Evolutionary conservation across 2,113 vertebrate species (phyloP), one percentile per base, ranked within the genome.

Genomic region (Mirza zaza): DNA sequence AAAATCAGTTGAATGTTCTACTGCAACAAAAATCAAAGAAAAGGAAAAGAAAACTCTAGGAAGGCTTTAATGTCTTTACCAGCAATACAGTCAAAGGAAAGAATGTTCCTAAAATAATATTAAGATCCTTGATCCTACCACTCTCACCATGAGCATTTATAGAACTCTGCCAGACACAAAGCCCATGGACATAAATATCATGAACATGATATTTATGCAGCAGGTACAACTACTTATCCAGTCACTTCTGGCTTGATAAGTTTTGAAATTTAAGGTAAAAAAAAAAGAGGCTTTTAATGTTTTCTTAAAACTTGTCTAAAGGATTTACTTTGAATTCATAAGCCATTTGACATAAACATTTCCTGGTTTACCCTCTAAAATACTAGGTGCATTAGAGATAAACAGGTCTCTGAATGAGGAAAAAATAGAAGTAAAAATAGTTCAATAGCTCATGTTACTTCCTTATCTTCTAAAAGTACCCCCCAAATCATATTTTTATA

Each of bases 301-400:
- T 86, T 92, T 85, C 42, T 77, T 87, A 52, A 94, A 63, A 71
- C 34, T 42, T 67, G 14, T 76, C 50, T 76, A 39, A 91, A 96
- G 13, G 13, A 94, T 63, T 88, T 73, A 63, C 55, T 80, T 71
- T 79, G 34, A 87, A n/a, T 6, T 21, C n/a, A 9, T 9, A 81
- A 68, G 63, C 75, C 65, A 73, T 45, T 76, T n/a, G 36, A 91
- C 42, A 87, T 32, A 45, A 87, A 27, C 48, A 81, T 70, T 75
- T 65, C 42, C 50, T 50, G 20, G 6, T 75, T 84, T n/a, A 67
- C 27, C 17, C 42, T 67, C 15, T 48, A 81, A 80, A 94, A 45
- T 42, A 55, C 12, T 36, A 59, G 23, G 14, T 67, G 48, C 15
- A 15, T 77, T 70, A 57, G 45, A 93, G 20, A 77, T 48, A 71